phyloP scores from a whole-genome alignment of 2,113 vertebrate species.

The Apaloderma vittatum region DNA sequence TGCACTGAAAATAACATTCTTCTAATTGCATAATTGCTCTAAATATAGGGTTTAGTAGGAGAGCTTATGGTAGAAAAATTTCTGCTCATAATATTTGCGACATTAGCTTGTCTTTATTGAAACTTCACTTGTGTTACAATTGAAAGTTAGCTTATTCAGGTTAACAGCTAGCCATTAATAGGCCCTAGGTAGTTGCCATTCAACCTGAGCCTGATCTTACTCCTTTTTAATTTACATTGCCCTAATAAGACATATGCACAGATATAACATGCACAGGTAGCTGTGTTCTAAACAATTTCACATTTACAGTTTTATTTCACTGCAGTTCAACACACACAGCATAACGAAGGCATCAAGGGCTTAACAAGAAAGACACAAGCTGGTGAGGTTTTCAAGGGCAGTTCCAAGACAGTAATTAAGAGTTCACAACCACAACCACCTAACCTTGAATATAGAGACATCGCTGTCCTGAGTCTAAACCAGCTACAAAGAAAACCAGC shows the following conservation, averaged over 20 bases:
- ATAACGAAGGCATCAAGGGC: neutral
- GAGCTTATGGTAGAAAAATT: neutral
- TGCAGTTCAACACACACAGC: neutral
- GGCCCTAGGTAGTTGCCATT: neutral
- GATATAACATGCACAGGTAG: neutral
- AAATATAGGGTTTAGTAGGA: neutral
- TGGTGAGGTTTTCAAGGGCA: neutral
- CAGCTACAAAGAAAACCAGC: neutral
- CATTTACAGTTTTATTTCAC: neutral
- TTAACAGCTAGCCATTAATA: neutral
- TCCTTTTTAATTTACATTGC: neutral
- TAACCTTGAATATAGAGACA: neutral
- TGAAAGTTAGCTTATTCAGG: neutral
- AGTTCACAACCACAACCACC: neutral
- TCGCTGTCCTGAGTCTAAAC: neutral
- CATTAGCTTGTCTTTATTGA: neutral
- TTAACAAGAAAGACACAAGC: neutral
- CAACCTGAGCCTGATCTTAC: neutral
- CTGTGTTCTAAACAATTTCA: neutral
- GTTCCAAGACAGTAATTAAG: neutral
- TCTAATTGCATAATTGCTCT: neutral
- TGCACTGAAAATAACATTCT: neutral
- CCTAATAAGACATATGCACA: accelerated
- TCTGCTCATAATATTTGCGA: neutral
- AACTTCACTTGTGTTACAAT: neutral